A percentile compares a stretch with the other conserved stretches of the same genome.
Evolutionary conservation across 2,888 invertebrate genomes (phyloP).

Genomic region (Heliconius erato): DNA sequence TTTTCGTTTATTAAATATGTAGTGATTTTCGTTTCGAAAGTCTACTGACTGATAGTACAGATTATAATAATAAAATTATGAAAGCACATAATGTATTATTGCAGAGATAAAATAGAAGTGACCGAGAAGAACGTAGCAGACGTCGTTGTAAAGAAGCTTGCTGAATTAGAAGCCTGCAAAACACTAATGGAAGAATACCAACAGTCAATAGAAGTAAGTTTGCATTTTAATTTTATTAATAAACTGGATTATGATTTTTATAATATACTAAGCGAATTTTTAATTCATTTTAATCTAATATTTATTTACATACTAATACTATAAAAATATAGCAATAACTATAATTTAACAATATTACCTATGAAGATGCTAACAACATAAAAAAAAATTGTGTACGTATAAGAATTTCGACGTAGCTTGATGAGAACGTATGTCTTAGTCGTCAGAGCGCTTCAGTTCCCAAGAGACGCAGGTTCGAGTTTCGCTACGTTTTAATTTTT

Average conservation of each 20-base stretch:
- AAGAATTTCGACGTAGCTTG: background rate
- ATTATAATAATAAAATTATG: too few species aligned
- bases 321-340: background rate
- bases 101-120: conserved; percentile 79
- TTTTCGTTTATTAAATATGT: background rate
- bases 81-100: conserved; percentile 45
- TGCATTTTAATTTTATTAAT: background rate
- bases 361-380: background rate
- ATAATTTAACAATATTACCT: background rate
- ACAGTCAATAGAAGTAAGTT: conserved; percentile 79
- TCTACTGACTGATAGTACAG: too few species aligned
- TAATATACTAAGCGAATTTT: background rate
- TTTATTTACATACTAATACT: background rate
- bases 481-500: background rate
- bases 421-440: background rate
- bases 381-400: background rate
- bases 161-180: conserved; percentile 79
- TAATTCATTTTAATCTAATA: background rate
- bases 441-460: too few species aligned
- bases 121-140: conserved; percentile 80
- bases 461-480: background rate
- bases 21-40: too few species aligned
- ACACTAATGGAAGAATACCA: conserved; percentile 79
- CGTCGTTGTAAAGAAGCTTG: conserved; percentile 79
- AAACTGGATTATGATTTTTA: background rate